Percentiles rank a stretch among this genome's conserved stretches.
Evolutionary conservation across 2,888 invertebrate species (phyloP).

Genomic region (Trilocha varians): DNA sequence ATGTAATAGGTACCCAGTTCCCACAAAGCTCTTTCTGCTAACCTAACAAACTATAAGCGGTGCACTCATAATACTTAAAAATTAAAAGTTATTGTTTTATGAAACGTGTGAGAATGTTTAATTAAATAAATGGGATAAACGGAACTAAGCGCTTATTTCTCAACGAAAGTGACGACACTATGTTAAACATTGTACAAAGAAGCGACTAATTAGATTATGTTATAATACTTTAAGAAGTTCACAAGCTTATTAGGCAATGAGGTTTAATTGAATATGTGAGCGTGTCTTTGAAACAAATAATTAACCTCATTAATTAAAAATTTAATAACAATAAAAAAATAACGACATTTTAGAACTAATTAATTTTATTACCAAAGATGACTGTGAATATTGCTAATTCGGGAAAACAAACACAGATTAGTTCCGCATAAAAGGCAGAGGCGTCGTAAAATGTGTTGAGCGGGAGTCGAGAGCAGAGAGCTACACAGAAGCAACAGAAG

Average conservation of each 20-base stretch:
- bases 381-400: not conserved
- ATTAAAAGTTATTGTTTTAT: constrained; percentile 68
- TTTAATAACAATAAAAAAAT: too few relatives aligned
- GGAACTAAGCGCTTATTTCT: constrained; percentile 41
- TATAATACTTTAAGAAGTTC: constrained; percentile 27
- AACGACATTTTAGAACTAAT: too few relatives aligned
- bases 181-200: constrained; percentile 24
- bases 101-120: constrained; percentile 70
- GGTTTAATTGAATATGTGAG: constrained; percentile 1
- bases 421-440: constrained; percentile 45
- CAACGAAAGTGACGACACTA: constrained; percentile 51
- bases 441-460: constrained; percentile 50
- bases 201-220: constrained; percentile 29
- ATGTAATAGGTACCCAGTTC: constrained; percentile 62
- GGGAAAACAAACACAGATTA: constrained; percentile 47
- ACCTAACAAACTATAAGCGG: constrained; percentile 64
- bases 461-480: constrained; percentile 43
- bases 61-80: constrained; percentile 65
- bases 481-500: too few relatives aligned
- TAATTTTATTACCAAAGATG: too few relatives aligned
- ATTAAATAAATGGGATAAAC: constrained; percentile 65
- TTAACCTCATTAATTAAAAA: too few relatives aligned
- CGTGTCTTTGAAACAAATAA: not conserved
- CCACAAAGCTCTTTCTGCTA: constrained; percentile 65
- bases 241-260: constrained; percentile 37